phyloP scores from a whole-genome alignment of 1,140 invertebrate genomes.

The Saccostrea cuccullata region DNA sequence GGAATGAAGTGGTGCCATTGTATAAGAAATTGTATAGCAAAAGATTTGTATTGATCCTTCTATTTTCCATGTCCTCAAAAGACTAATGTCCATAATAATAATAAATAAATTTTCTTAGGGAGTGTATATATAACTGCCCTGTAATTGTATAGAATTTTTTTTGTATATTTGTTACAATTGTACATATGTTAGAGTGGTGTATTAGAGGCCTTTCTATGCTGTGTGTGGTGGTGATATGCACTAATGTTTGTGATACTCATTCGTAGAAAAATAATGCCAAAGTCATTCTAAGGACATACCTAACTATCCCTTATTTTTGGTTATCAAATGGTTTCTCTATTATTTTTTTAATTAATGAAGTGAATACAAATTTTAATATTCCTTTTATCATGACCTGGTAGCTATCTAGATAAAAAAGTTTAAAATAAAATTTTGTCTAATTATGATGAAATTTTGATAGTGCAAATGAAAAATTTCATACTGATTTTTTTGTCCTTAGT shows the following conservation, averaged over 20 bases:
- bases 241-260: constrained; percentile 27
- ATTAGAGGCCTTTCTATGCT: constrained; percentile 33
- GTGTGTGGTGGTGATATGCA: constrained; percentile 14
- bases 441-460: neutral
- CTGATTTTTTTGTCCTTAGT: neutral
- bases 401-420: neutral
- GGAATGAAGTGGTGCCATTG: constrained; percentile 24
- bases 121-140: constrained; percentile 6
- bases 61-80: constrained; percentile 21
- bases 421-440: neutral
- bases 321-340: neutral
- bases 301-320: neutral
- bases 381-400: neutral
- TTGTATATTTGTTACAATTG: constrained; percentile 22
- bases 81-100: constrained; percentile 14
- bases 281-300: constrained; percentile 3
- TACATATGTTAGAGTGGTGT: constrained; percentile 28
- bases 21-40: constrained; percentile 34
- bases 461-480: neutral
- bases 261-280: constrained; percentile 21
- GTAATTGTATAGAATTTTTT: neutral
- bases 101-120: constrained; percentile 18
- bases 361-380: neutral
- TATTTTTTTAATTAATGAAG: neutral
- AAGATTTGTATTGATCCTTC: constrained; percentile 16